Percentiles rank a stretch among this genome's conserved stretches.
These are phyloP conservation scores for Platycercus adscitus DNA, from an alignment of 2,113 vertebrate species.

Conservation along the genomic window DNA sequence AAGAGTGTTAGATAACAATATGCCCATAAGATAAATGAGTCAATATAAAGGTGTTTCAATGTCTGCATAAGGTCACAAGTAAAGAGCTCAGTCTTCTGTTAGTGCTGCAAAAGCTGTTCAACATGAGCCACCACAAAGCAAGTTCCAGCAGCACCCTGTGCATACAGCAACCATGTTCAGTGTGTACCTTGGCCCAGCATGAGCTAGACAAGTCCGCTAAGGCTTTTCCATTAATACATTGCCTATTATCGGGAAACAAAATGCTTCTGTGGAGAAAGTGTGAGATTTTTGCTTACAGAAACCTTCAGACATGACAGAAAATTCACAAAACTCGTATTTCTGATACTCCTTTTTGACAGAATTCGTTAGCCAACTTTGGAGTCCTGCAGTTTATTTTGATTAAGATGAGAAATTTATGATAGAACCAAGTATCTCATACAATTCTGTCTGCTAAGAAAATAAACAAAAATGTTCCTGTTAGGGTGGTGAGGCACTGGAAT, in stretches of 20 bases:
- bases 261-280: background rate
- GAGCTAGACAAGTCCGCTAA: background rate
- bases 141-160: background rate
- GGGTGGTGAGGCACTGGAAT: too few relatives aligned
- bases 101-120: background rate
- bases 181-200: background rate
- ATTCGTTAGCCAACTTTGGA: background rate
- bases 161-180: background rate
- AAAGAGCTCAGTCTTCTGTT: background rate
- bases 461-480: too few relatives aligned
- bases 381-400: background rate
- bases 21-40: background rate
- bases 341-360: background rate
- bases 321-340: background rate
- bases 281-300: background rate
- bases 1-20: background rate
- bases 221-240: background rate
- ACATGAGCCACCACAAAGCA: background rate
- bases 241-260: background rate
- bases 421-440: background rate
- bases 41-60: background rate
- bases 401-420: background rate
- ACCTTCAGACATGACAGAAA: background rate
- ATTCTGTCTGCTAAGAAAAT: background rate
- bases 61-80: background rate